Conservation (phyloP, 2,113 vertebrate species). For the Corythaeola cristata region DNA sequence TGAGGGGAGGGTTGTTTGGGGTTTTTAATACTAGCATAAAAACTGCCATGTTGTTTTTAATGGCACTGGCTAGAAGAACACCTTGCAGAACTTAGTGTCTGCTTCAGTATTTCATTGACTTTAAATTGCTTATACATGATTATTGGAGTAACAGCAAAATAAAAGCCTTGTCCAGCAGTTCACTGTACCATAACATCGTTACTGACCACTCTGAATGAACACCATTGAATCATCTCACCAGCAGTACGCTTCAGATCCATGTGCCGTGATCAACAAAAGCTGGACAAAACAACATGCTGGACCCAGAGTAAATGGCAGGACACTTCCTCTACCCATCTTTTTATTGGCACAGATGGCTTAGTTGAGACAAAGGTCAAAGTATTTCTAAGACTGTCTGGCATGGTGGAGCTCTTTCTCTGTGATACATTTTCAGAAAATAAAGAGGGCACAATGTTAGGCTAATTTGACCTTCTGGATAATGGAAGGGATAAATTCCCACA, state of each 20-base stretch:
- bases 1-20: no score
- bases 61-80: not conserved
- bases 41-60: not conserved
- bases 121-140: not conserved
- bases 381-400: not conserved
- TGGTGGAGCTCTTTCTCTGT: not conserved
- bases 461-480: not conserved
- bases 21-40: not conserved
- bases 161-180: not conserved
- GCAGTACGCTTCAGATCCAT: not conserved
- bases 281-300: not conserved
- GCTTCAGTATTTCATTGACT: not conserved
- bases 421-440: not conserved
- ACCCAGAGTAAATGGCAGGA: not conserved
- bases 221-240: not conserved
- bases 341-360: not conserved
- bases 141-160: not conserved
- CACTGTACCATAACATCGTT: not conserved
- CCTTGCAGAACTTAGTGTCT: not conserved
- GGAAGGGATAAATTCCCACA: not conserved
- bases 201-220: not conserved
- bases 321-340: not conserved
- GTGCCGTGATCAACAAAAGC: not conserved
- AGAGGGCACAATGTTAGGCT: not conserved
- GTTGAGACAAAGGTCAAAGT: not conserved